phyloP scores from a whole-genome alignment of 2,797 vertebrate species.

The Spatula clypeata region DNA sequence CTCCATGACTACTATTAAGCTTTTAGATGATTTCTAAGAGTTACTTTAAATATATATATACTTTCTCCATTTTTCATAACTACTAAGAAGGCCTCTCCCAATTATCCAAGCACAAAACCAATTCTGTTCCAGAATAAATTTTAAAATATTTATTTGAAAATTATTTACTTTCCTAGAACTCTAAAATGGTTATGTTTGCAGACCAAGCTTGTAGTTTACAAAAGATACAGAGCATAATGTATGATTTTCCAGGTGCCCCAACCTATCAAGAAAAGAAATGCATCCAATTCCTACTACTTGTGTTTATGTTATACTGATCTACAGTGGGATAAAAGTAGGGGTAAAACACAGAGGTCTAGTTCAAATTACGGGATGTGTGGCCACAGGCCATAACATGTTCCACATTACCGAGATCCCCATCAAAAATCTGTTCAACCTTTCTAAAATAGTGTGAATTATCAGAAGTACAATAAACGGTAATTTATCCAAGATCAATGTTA shows the following conservation, averaged over 20 bases:
- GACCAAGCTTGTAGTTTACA: conserved; percentile 23
- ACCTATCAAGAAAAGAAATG: background rate
- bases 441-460: background rate
- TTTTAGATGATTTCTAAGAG: background rate
- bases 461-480: background rate
- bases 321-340: conserved; percentile 12
- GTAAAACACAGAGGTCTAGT: conserved; percentile 17
- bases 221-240: background rate
- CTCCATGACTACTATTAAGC: background rate
- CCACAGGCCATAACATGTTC: background rate
- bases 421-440: background rate
- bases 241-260: conserved; percentile 28
- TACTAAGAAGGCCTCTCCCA: background rate
- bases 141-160: conserved; percentile 24
- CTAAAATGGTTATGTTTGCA: conserved; percentile 39
- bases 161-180: conserved; percentile 10
- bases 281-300: background rate
- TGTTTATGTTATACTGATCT: background rate
- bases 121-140: background rate
- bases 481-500: background rate
- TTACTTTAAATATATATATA: background rate
- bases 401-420: background rate
- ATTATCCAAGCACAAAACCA: background rate
- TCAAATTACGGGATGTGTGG: conserved; percentile 6
- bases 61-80: background rate